phyloP scores from a whole-genome alignment of 2,888 invertebrate genomes.

The Athalia circularis region DNA sequence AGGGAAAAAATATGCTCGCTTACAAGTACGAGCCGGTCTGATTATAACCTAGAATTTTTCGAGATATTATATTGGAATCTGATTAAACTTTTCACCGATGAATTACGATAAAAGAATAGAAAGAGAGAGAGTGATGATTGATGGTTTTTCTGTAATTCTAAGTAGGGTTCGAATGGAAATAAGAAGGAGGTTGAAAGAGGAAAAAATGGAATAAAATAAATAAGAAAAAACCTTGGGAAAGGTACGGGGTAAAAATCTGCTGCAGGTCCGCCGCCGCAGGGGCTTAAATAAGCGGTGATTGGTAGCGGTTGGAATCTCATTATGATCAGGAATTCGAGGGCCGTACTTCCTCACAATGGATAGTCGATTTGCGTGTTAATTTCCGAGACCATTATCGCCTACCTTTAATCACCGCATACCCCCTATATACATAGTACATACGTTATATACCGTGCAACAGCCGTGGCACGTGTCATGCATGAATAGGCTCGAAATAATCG shows the following conservation, averaged over 20 bases:
- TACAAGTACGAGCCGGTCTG: too few relatives aligned
- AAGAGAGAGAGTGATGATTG: too few relatives aligned
- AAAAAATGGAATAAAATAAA: too few relatives aligned
- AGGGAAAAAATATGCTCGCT: too few relatives aligned
- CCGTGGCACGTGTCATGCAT: constrained; percentile 20
- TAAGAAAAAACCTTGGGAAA: too few relatives aligned
- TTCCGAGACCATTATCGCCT: constrained; percentile 22
- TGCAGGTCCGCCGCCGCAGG: not conserved
- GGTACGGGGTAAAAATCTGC: not conserved
- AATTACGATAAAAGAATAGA: too few relatives aligned
- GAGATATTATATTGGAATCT: too few relatives aligned
- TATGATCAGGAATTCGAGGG: constrained; percentile 18
- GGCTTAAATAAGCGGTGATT: not conserved
- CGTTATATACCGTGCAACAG: not conserved
- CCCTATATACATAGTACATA: not conserved
- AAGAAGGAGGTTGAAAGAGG: too few relatives aligned
- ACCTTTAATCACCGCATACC: constrained; percentile 40
- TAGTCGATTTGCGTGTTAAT: constrained; percentile 37
- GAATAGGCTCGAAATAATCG: constrained; percentile 16
- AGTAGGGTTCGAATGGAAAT: too few relatives aligned
- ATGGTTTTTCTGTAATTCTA: too few relatives aligned
- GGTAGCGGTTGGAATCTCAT: constrained; percentile 20
- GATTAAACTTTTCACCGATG: too few relatives aligned
- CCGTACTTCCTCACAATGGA: constrained; percentile 25
- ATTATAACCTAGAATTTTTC: too few relatives aligned